A percentile compares a stretch with the other conserved stretches of the same genome.
phyloP scores from a whole-genome alignment of 2,113 vertebrate genomes.

The Phodopus roborovskii region DNA sequence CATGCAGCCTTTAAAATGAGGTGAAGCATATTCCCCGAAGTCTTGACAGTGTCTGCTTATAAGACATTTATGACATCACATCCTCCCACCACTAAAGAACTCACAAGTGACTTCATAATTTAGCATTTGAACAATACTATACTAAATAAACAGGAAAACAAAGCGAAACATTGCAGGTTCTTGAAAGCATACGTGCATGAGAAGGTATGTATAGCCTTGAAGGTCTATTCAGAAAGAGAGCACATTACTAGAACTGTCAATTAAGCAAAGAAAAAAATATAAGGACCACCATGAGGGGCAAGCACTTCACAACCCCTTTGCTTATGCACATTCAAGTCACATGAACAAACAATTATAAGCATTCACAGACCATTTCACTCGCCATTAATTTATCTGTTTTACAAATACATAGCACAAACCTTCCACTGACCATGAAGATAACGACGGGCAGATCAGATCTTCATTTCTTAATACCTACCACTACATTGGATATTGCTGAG shows the following conservation, averaged over 20 bases:
- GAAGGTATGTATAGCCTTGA: background rate
- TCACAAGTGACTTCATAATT: background rate
- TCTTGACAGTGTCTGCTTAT: background rate
- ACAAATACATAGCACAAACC: background rate
- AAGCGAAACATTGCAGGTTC: background rate
- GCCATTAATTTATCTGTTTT: background rate
- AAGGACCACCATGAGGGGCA: rapidly evolving
- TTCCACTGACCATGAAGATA: background rate
- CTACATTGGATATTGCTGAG: background rate
- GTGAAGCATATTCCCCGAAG: background rate
- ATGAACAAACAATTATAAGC: background rate
- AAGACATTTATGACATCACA: background rate
- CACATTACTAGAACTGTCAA: rapidly evolving
- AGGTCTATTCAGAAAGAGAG: background rate
- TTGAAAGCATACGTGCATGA: background rate
- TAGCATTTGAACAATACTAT: background rate
- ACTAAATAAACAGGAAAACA: background rate
- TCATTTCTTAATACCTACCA: background rate
- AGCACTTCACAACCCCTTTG: background rate
- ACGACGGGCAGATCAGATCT: background rate
- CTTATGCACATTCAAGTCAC: background rate
- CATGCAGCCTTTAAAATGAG: background rate
- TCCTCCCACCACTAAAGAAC: background rate
- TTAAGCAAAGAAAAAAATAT: background rate
- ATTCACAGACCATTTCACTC: background rate